Conservation (phyloP, 2,797 vertebrate species). For the Sebastes paucispinis region DNA sequence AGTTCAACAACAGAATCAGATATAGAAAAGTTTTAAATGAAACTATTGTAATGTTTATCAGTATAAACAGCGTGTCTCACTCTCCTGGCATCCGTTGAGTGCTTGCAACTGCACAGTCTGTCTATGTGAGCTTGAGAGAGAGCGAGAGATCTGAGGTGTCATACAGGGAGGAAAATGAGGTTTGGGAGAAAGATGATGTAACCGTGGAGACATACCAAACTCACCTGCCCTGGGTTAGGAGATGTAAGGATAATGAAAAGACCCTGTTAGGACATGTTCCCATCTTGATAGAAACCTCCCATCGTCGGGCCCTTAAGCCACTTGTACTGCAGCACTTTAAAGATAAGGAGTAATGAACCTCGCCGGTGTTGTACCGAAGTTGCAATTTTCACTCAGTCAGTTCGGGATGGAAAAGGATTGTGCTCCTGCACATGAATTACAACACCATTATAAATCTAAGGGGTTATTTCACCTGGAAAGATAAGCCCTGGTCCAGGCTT, state of each 20-base stretch:
- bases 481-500: constrained; percentile 1
- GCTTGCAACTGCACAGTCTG: not conserved
- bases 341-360: constrained; percentile 58
- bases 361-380: constrained; percentile 10
- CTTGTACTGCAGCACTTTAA: constrained; percentile 21
- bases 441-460: not conserved
- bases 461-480: constrained; percentile 24
- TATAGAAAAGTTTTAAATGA: not conserved
- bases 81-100: not conserved
- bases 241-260: constrained; percentile 44
- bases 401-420: constrained; percentile 9
- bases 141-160: constrained; percentile 35
- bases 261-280: constrained; percentile 26
- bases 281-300: constrained; percentile 7
- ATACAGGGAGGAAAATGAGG: constrained; percentile 30
- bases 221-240: constrained; percentile 47
- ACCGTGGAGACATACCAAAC: constrained; percentile 52
- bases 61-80: not conserved
- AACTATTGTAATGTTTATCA: not conserved
- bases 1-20: constrained; percentile 20
- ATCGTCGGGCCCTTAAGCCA: constrained; percentile 12
- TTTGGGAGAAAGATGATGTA: constrained; percentile 54
- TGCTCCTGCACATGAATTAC: constrained; percentile 13
- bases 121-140: not conserved
- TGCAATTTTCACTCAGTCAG: constrained; percentile 15